Conservation (phyloP, 2,888 invertebrate species). For the Argyresthia goedartella region DNA sequence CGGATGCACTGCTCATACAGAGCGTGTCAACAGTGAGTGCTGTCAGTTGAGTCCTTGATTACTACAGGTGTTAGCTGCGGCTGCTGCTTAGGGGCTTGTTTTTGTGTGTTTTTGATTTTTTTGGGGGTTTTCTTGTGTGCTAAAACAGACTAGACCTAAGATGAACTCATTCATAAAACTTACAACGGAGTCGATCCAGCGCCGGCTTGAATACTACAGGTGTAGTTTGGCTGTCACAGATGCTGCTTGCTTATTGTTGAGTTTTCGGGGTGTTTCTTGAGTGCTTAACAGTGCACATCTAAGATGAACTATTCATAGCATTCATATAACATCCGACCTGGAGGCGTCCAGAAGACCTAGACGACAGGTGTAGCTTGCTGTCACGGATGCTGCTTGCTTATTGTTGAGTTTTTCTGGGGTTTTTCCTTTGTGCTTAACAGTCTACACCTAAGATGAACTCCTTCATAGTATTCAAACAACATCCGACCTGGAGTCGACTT, state of each 20-base stretch:
- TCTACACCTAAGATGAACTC: no score
- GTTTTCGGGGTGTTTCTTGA: neutral
- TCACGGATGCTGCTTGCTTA: no score
- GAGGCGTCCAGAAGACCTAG: no score
- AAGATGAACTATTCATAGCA: neutral
- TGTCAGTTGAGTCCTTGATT: slow-evolving; percentile 52
- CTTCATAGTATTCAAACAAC: no score
- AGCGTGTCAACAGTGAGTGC: slow-evolving; percentile 72
- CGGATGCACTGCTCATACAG: slow-evolving; percentile 70
- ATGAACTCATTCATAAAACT: neutral
- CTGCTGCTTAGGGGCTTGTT: neutral
- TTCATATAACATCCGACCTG: no score
- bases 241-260: neutral
- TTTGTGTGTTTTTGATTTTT: neutral
- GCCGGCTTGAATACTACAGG: slow-evolving; percentile 27
- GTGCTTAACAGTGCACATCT: neutral
- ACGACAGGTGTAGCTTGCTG: no score
- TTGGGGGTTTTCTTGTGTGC: neutral
- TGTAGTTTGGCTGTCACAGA: slow-evolving; percentile 10
- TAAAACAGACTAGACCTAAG: neutral
- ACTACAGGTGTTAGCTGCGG: slow-evolving; percentile 18
- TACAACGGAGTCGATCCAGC: no score
- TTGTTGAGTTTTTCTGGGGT: no score
- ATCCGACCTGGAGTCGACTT: no score
- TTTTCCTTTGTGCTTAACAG: no score